Conservation (phyloP, 2,888 invertebrate genomes). For the Orthonevra nobilis region DNA sequence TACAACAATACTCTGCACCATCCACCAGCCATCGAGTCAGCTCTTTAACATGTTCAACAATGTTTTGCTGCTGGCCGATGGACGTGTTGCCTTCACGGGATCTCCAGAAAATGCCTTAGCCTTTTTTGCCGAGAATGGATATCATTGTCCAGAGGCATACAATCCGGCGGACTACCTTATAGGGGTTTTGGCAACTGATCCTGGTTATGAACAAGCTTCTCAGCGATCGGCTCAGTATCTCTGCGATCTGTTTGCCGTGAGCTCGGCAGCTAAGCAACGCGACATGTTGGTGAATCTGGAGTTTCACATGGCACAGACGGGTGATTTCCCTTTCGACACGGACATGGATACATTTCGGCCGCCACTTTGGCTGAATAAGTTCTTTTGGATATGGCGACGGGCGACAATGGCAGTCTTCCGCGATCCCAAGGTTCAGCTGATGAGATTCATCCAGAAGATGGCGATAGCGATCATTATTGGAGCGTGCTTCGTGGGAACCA, state of each 20-base stretch:
- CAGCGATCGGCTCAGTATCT: constrained; percentile 86
- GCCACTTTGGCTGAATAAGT: constrained; percentile 86
- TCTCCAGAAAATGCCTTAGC: constrained; percentile 83
- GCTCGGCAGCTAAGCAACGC: constrained; percentile 88
- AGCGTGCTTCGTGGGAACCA: constrained; percentile 90
- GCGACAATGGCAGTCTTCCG: constrained; percentile 87
- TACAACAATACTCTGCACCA: constrained; percentile 94
- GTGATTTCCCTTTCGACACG: constrained; percentile 79
- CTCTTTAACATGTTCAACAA: constrained; percentile 91
- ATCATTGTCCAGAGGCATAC: constrained; percentile 89
- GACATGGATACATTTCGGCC: constrained; percentile 80
- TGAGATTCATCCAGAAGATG: constrained; percentile 90
- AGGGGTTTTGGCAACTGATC: constrained; percentile 89
- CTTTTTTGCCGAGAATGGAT: constrained; percentile 89
- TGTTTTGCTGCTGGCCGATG: constrained; percentile 91
- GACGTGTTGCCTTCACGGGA: constrained; percentile 92
- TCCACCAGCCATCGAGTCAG: constrained; percentile 96
- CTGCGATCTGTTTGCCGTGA: constrained; percentile 89
- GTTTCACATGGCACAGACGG: constrained; percentile 84
- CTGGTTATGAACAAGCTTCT: constrained; percentile 88
- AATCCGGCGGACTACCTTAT: constrained; percentile 96
- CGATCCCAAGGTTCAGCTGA: constrained; percentile 89
- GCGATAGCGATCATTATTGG: constrained; percentile 89
- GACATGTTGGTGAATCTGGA: constrained; percentile 88
- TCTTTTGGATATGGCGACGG: constrained; percentile 89